These are phyloP conservation scores for Drosophila pectinifera DNA, from an alignment of 1,140 invertebrate species.

Conservation along the genomic window DNA sequence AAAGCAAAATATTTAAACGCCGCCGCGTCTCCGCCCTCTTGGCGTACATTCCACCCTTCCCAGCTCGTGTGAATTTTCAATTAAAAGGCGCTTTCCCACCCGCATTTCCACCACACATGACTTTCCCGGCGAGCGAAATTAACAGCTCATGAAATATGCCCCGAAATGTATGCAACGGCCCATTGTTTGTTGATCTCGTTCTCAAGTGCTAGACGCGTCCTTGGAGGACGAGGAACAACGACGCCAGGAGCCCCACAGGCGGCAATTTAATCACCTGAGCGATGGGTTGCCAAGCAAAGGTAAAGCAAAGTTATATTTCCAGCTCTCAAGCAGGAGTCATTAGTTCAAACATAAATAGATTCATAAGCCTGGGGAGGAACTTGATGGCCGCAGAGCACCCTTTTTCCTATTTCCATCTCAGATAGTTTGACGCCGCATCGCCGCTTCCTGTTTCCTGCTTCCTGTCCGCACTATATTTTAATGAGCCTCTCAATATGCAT, in stretches of 20 bases:
- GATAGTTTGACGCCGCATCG: constrained; percentile 9
- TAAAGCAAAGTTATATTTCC: constrained; percentile 20
- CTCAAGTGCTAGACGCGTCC: constrained; percentile 46
- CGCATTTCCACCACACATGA: constrained; percentile 16
- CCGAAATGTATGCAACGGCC: constrained; percentile 68
- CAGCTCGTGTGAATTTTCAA: constrained; percentile 74
- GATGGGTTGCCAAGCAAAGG: constrained; percentile 10
- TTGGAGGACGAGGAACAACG: constrained; percentile 53
- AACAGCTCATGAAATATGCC: constrained; percentile 74
- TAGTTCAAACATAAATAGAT: constrained; percentile 44
- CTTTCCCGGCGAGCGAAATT: constrained; percentile 55
- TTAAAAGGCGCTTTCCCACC: constrained; percentile 68
- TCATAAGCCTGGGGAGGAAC: constrained; percentile 24
- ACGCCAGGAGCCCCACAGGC: constrained; percentile 32
- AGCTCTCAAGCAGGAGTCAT: constrained; percentile 28
- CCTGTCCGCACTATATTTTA: constrained; percentile 54
- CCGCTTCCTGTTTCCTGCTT: constrained; percentile 5
- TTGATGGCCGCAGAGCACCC: neutral
- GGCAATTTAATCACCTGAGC: constrained; percentile 71
- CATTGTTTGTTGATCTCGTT: constrained; percentile 39
- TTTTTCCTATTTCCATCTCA: constrained; percentile 5
- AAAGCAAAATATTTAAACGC: constrained; percentile 77
- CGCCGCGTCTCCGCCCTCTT: constrained; percentile 37
- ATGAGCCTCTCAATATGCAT: constrained; percentile 81
- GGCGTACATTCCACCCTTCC: neutral